Evolutionary conservation across 2,888 invertebrate genomes (phyloP).

Genomic region (Criorhina ranunculi): DNA sequence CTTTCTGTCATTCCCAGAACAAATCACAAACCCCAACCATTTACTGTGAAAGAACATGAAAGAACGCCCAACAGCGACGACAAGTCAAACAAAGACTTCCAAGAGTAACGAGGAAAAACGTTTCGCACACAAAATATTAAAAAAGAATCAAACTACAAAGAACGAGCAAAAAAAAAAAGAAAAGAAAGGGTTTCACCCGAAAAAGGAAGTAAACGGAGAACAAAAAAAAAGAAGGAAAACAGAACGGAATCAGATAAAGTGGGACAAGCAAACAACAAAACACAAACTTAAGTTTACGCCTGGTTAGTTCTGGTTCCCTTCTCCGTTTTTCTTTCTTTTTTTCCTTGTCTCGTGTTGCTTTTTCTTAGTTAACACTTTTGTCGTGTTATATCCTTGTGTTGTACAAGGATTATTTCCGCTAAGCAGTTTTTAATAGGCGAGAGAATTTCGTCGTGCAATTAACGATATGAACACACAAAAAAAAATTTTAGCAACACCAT

Average conservation of each 20-base stretch:
- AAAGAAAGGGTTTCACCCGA: conserved; percentile 10
- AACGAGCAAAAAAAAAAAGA: conserved; percentile 20
- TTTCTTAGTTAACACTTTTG: conserved; percentile 51
- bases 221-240: conserved; percentile 10
- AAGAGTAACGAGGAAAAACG: not conserved
- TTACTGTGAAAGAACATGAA: not conserved
- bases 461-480: conserved; percentile 65
- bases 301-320: conserved; percentile 55
- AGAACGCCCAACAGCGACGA: not conserved
- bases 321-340: not conserved
- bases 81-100: not conserved
- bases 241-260: conserved; percentile 59
- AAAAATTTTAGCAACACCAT: conserved; percentile 55
- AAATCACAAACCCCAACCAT: conserved; percentile 12
- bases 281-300: conserved; percentile 58
- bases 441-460: conserved; percentile 67
- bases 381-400: conserved; percentile 54
- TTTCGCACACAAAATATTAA: not conserved
- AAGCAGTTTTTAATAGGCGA: conserved; percentile 72
- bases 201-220: too few species aligned
- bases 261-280: conserved; percentile 60
- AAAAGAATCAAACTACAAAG: conserved; percentile 1
- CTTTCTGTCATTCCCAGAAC: not conserved
- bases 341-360: conserved; percentile 27
- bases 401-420: conserved; percentile 72